Conservation (phyloP, 2,888 invertebrate species). For the Idaea biselata region DNA sequence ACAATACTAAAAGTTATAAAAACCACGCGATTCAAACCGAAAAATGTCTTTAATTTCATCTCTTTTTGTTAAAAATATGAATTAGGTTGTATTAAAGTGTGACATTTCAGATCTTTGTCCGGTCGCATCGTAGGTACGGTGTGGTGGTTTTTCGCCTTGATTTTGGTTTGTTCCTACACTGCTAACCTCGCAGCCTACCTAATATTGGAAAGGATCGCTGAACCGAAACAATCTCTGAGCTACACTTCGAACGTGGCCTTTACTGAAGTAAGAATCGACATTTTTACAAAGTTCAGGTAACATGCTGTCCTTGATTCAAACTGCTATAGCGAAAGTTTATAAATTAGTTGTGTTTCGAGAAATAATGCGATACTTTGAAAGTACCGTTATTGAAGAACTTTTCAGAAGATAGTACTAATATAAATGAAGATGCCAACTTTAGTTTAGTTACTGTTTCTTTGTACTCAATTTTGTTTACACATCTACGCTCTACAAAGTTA, state of each 20-base stretch:
- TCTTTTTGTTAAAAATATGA: background rate
- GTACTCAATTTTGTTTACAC: no score
- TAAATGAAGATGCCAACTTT: background rate
- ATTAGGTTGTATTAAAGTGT: background rate
- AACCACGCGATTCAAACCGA: no score
- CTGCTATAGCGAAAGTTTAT: conserved; percentile 44
- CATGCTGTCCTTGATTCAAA: conserved; percentile 27
- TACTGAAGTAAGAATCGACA: conserved; percentile 87
- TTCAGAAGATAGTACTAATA: background rate
- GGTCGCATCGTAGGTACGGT: conserved; percentile 98
- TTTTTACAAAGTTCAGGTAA: conserved; percentile 59
- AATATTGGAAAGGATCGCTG: conserved; percentile 97
- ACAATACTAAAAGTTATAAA: no score
- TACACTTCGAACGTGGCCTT: conserved; percentile 95
- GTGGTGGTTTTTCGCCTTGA: conserved; percentile 99
- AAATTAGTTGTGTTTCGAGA: background rate
- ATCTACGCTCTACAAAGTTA: no score
- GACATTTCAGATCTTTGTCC: conserved; percentile 85
- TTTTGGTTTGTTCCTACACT: conserved; percentile 98
- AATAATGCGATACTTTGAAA: conserved; percentile 3
- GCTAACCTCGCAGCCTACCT: conserved; percentile 99
- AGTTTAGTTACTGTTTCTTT: background rate
- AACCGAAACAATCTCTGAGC: conserved; percentile 88
- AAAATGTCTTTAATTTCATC: no score
- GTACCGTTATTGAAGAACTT: conserved; percentile 8